Conservation (phyloP, 2,797 vertebrate genomes). For the Oryzias dopingdopingensis region DNA sequence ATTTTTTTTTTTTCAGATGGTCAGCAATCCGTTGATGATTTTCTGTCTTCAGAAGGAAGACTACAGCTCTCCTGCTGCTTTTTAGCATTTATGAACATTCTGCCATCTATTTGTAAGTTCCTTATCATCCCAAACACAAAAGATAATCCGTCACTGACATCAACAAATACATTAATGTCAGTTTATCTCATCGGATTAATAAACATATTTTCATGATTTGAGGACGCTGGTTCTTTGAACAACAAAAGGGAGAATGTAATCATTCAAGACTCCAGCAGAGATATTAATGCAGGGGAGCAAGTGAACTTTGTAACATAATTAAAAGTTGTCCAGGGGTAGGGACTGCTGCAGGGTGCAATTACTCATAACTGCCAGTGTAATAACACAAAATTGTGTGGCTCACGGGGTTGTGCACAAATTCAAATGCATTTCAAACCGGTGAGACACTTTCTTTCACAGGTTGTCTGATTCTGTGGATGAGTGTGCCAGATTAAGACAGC, state of each 20-base stretch:
- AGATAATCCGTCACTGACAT: slow-evolving; percentile 30
- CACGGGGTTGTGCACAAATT: slow-evolving; percentile 54
- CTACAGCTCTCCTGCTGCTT: slow-evolving; percentile 30
- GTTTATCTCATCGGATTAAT: slow-evolving; percentile 42
- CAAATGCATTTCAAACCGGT: slow-evolving; percentile 51
- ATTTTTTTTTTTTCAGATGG: slow-evolving; percentile 54
- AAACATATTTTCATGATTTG: slow-evolving; percentile 53
- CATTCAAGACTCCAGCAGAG: slow-evolving; percentile 50
- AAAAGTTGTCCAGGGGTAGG: slow-evolving; percentile 69
- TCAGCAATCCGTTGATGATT: slow-evolving; percentile 35
- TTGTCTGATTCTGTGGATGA: slow-evolving; percentile 11
- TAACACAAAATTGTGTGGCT: slow-evolving; percentile 63
- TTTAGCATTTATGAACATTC: slow-evolving; percentile 28
- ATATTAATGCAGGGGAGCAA: slow-evolving; percentile 62
- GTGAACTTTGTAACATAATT: slow-evolving; percentile 75
- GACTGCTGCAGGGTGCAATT: slow-evolving; percentile 71
- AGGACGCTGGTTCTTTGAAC: slow-evolving; percentile 24
- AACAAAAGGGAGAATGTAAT: slow-evolving; percentile 41
- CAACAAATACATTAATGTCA: slow-evolving; percentile 36
- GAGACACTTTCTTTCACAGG: slow-evolving; percentile 35
- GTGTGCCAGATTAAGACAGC: background rate
- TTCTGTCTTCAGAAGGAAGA: slow-evolving; percentile 25
- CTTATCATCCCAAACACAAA: slow-evolving; percentile 44
- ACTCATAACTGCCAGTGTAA: slow-evolving; percentile 73
- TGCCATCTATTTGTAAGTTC: slow-evolving; percentile 28